A percentile compares a stretch with the other conserved stretches of the same genome.
These are phyloP conservation scores for Platorchestia sp. DNA, from an alignment of 1,140 invertebrate genomes.

Conservation along the genomic window DNA sequence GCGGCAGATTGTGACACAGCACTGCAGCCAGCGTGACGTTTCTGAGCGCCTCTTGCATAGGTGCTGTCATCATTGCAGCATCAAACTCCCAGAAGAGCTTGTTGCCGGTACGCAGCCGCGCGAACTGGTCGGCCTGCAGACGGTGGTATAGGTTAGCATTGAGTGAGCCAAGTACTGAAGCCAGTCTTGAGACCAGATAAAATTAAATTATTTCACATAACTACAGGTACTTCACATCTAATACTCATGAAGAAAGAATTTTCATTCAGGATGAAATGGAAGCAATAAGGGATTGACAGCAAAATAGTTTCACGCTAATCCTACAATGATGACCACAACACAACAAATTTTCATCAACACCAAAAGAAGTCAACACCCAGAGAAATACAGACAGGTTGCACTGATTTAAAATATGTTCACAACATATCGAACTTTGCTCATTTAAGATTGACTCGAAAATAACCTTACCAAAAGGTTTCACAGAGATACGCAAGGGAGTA, in stretches of 20 bases:
- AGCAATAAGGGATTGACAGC: too few relatives aligned
- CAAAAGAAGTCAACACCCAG: too few relatives aligned
- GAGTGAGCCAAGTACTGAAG: background rate
- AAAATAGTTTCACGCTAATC: too few relatives aligned
- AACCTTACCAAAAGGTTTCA: too few relatives aligned
- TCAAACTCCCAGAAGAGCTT: conserved; percentile 75
- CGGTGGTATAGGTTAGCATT: background rate
- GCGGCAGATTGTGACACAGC: conserved; percentile 58
- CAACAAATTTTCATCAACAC: too few relatives aligned
- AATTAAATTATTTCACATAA: background rate
- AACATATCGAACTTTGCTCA: too few relatives aligned
- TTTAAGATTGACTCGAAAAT: too few relatives aligned
- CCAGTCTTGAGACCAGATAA: background rate
- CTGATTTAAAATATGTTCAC: too few relatives aligned
- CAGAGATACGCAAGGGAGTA: too few relatives aligned
- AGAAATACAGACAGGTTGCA: too few relatives aligned
- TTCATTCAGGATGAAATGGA: background rate
- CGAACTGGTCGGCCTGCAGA: conserved; percentile 71
- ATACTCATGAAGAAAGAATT: background rate
- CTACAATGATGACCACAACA: too few relatives aligned
- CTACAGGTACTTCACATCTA: background rate
- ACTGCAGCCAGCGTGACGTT: conserved; percentile 56
- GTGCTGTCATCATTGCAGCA: conserved; percentile 61
- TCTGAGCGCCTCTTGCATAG: conserved; percentile 59
- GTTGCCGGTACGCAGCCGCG: conserved; percentile 73